A percentile compares a stretch with the other conserved stretches of the same genome.
Evolutionary conservation across 2,888 invertebrate genomes (phyloP).

Genomic region (Incurvaria masculella): DNA sequence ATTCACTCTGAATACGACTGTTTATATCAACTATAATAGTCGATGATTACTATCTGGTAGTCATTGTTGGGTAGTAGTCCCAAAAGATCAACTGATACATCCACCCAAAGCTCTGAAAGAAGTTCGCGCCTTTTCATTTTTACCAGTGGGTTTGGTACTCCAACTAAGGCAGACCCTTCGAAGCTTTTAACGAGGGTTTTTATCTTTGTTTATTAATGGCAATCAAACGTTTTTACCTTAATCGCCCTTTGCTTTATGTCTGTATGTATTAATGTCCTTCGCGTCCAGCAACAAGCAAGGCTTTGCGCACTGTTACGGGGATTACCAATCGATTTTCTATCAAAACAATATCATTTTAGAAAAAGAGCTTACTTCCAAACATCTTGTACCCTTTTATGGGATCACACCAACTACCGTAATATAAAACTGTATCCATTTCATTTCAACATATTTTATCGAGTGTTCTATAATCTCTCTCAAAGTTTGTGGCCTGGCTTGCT

Average conservation of each 20-base stretch:
- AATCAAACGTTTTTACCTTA: constrained; percentile 20
- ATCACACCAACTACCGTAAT: not conserved
- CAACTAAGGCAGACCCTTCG: constrained; percentile 1
- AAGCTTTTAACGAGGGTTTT: constrained; percentile 13
- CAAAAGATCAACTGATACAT: not conserved
- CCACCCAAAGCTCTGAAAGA: constrained; percentile 11
- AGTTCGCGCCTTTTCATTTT: constrained; percentile 16
- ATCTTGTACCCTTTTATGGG: not conserved
- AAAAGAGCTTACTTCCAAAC: not conserved
- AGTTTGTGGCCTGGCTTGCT: not conserved
- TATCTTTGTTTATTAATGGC: constrained; percentile 15
- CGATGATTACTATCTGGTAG: not conserved
- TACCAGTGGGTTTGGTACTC: constrained; percentile 8
- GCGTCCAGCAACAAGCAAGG: constrained; percentile 16
- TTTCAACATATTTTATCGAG: not conserved
- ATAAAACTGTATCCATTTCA: not conserved
- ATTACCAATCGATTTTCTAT: constrained; percentile 8
- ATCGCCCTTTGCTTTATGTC: constrained; percentile 16
- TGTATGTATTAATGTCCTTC: constrained; percentile 22
- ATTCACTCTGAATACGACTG: no score
- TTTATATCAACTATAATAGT: no score
- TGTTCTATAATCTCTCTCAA: not conserved
- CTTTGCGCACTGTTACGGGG: constrained; percentile 12
- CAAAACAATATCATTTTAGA: not conserved
- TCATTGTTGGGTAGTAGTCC: not conserved